Base-by-base conservation (phyloP, 2,113 vertebrate species). In the Xenus cinereus region DNA sequence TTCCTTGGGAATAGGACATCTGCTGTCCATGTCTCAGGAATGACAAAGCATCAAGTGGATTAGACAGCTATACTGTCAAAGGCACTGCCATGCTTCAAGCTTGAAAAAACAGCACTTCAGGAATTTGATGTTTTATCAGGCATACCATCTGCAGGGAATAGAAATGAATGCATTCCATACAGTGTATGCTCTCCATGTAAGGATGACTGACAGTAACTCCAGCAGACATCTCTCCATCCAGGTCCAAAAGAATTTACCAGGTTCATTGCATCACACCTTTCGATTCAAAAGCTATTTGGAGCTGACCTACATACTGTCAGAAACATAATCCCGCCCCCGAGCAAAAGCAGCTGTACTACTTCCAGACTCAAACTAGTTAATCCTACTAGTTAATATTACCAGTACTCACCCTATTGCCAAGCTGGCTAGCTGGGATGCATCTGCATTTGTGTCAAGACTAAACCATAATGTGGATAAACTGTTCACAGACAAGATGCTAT, bases 11-110 rank as follows among this genome's bases (percentile, higher is more conserved):
- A 88, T 2, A 80, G 51, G 73, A 87, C 78, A 94, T 83, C 67
- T 96, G 84, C 37, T 80, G 81, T 73, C 75, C 6, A 7, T 30
- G 50, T 57, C 90, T 91, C 35, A 74, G 82, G 73, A 95, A 84
- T 72, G 84, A 95, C 86, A 92, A 60, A 75, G 30, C n/a, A 4
- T 45, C 89, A 92, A 95, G 84, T 75, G 73, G 64, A 95, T 79
- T 54, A 92, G 87, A 93, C 84, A 95, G 84, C 60, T 80, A 23
- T 27, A 37, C 50, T 91, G 82, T 71, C 82, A 87, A 69, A 93
- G 41, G 41, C 50, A 62, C 54, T 59, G 50, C n/a, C 59, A 54
- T 19, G 30, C 76, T 82, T 76, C 90, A 91, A 82, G 92, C 62
- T 72, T 83, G 73, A 84, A 83, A 92, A 84, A 60, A 33, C 81